phyloP scores from a whole-genome alignment of 2,888 invertebrate genomes.

The Aphidius colemani region DNA sequence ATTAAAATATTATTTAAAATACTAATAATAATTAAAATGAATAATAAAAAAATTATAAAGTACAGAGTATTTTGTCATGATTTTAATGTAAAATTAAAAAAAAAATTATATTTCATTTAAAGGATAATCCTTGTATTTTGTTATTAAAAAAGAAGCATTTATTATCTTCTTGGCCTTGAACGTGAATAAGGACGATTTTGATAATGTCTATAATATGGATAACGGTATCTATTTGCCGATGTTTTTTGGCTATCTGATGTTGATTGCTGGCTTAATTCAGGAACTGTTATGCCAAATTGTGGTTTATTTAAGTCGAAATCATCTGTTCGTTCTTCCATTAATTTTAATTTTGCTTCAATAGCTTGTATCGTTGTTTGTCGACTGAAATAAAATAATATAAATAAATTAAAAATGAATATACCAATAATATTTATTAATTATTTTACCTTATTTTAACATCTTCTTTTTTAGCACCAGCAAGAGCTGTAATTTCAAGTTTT shows the following conservation, averaged over 20 bases:
- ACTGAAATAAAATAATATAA: constrained; percentile 58
- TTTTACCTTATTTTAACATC: constrained; percentile 63
- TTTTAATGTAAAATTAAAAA: no score
- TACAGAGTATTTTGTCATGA: no score
- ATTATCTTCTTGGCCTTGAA: constrained; percentile 56
- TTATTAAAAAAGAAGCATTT: constrained; percentile 6
- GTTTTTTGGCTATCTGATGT: constrained; percentile 54
- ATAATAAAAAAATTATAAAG: background rate
- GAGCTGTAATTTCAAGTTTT: constrained; percentile 76
- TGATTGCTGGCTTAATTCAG: constrained; percentile 66
- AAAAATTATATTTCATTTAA: no score
- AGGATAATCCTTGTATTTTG: no score
- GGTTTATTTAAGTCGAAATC: constrained; percentile 78
- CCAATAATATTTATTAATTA: background rate
- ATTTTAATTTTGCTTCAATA: constrained; percentile 84
- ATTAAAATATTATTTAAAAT: constrained; percentile 5
- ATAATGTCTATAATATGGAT: constrained; percentile 42
- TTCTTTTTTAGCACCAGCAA: constrained; percentile 68
- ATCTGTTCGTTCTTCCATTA: constrained; percentile 73
- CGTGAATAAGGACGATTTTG: constrained; percentile 55
- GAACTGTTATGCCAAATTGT: constrained; percentile 69
- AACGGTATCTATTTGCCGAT: constrained; percentile 50
- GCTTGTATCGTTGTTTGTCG: constrained; percentile 83
- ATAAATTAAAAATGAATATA: background rate
- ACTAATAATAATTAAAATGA: constrained; percentile 13